Base-by-base conservation (phyloP, 2,113 vertebrate species). In the Cyrtonyx montezumae region DNA sequence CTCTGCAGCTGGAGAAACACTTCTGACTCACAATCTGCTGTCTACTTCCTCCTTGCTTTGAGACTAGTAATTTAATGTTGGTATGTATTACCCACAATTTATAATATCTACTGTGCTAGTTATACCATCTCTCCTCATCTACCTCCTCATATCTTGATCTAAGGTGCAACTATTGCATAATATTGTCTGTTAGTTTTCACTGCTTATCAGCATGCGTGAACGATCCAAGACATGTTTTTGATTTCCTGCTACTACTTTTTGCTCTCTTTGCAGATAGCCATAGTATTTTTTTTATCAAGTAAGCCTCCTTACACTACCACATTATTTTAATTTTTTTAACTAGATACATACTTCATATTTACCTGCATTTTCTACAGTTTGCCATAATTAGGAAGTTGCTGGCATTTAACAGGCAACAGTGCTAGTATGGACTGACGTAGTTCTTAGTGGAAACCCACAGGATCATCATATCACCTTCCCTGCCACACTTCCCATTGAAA, bases 31-130 rank as follows among this genome's bases (percentile, higher is more conserved):
- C 66, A 74, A 36, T 71, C 48, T 85, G 34, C 79, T 85, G 58
- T 85, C 76, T 93, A 69, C 48, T 95, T 92, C 62, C 70, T 85
- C 82, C 75, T 94, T 87, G 53, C 48, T 91, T 55, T 51, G 40
- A 76, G 55, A 53, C 26, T 40, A 66, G 74, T 69, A 25, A 63
- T 62, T 84, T 46, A 87, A 4, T 25, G 37, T 16, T 80, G 49
- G 19, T n/a, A 88, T 87, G 80, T 51, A 92, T 49, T 70, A 85
- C 13, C 9, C 70, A 46, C 30, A 55, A 59, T 84, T 82, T 61
- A 30, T 23, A 82, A 71, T 20, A 73, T 49, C 75, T 76, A 18
- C 75, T 46, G 20, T 34, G 48, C 45, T 59, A 69, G 55, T 49
- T 87, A 28, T 34, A 45, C 36, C 49, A 87, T 28, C 49, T 73